A percentile compares a stretch with the other conserved stretches of the same genome.
Evolutionary conservation across 1,140 invertebrate species (phyloP).

Genomic region (Eufriesea mexicana): DNA sequence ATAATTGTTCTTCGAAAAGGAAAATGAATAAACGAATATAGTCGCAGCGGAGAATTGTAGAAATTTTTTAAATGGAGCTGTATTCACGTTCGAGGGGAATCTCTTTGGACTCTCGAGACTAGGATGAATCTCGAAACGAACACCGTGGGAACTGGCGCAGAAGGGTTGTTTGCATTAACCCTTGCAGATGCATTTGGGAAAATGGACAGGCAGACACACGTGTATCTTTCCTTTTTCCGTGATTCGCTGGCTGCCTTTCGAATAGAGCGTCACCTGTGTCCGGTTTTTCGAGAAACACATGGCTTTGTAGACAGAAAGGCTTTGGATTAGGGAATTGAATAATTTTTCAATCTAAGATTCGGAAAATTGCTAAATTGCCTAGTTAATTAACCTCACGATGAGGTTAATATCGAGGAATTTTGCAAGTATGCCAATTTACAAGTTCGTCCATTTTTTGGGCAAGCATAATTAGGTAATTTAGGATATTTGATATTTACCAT

Average conservation of each 20-base stretch:
- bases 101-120: not conserved
- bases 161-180: conserved; percentile 40
- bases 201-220: not conserved
- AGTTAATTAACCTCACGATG: too few species aligned
- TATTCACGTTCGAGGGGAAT: not conserved
- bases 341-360: too few species aligned
- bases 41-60: not conserved
- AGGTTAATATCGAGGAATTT: too few species aligned
- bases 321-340: too few species aligned
- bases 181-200: conserved; percentile 28
- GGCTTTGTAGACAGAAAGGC: not conserved
- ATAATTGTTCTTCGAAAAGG: too few species aligned
- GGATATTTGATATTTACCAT: too few species aligned
- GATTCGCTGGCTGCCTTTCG: not conserved
- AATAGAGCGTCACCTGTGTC: conserved; percentile 31
- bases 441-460: too few species aligned
- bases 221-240: conserved; percentile 17
- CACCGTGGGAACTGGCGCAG: conserved; percentile 43
- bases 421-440: too few species aligned
- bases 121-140: conserved; percentile 4
- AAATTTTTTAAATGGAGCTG: not conserved
- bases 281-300: not conserved
- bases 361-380: too few species aligned
- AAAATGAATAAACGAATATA: too few species aligned
- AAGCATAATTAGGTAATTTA: too few species aligned